phyloP scores from a whole-genome alignment of 2,888 invertebrate genomes.

The Plebejus anna region DNA sequence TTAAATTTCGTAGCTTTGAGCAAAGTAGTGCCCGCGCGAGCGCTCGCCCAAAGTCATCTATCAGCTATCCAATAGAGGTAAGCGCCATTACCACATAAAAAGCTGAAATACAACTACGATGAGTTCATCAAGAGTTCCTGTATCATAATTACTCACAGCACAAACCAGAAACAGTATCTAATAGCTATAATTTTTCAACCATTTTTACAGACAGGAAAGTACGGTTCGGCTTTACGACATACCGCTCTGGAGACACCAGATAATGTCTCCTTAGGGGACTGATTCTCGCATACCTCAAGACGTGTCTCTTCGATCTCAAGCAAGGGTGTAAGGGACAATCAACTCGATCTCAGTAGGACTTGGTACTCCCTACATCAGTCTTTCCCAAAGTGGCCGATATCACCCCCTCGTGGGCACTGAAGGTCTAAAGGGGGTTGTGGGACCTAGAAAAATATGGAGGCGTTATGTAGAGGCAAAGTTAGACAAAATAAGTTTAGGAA shows the following conservation, averaged over 20 bases:
- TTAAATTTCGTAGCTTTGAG: too few relatives aligned
- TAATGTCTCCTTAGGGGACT: not conserved
- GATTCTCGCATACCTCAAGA: not conserved
- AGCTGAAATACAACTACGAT: not conserved
- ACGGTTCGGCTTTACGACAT: not conserved
- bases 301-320: not conserved
- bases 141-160: not conserved
- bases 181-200: constrained; percentile 10
- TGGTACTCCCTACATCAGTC: not conserved
- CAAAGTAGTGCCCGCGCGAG: too few relatives aligned
- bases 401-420: too few relatives aligned
- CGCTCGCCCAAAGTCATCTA: too few relatives aligned
- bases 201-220: constrained; percentile 4
- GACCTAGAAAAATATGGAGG: too few relatives aligned
- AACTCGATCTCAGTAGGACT: not conserved
- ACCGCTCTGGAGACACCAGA: constrained; percentile 2
- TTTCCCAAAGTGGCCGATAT: too few relatives aligned
- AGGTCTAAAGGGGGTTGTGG: too few relatives aligned
- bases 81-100: not conserved
- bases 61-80: not conserved
- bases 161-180: constrained; percentile 17
- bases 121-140: not conserved
- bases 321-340: not conserved
- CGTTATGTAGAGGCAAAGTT: too few relatives aligned
- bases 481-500: too few relatives aligned